Base-by-base conservation (phyloP, 2,888 invertebrate species). In the Nomada hirtipes region DNA sequence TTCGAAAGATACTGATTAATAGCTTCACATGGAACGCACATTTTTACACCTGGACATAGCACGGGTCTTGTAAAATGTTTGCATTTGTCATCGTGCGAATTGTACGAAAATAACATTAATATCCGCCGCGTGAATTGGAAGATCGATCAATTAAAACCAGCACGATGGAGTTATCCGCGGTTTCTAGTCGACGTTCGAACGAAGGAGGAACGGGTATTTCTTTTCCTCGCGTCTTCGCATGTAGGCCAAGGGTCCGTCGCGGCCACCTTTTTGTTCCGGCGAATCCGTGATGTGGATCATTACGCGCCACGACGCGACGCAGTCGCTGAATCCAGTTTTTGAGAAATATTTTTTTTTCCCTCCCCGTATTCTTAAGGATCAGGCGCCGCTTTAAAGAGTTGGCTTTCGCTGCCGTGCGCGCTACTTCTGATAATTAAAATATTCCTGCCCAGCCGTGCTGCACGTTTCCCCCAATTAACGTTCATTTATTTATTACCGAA, bases 191-290 rank as follows among this genome's bases (percentile, higher is more conserved):
- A 72, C 82, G 59, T 76, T 76, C 53, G 50, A 36, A n/a, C 42
- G 55, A 26, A 10, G 20, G 36, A 20, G 72, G 52, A 60, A 42
- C 72, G 36, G 15, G 15, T 47, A 13, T 50, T 52, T 70, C 60
- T 59, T 53, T n/a, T 50, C 57, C 20, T 50, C 20, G 69, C 60
- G 29, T 71, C 71, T 59, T 74, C 59, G 73, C 78, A 84, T 81
- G 50, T 84, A 85, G 85, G 85, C 85, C 85, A 84, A 84, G 84
- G 74, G 83, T 71, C 74, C 76, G 76, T 36, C 9, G 70, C 59
- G 29, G 78, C 75, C 29, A 64, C 69, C 74, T 74, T 81, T 77
- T 75, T 76, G 80, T 80, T 61, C 50, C 59, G 50, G 67, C 72
- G 82, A 61, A 57, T 76, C 72, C 72, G 65, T 74, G 23, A 47